Percentiles rank a stretch among this genome's conserved stretches.
phyloP scores from a whole-genome alignment of 2,797 vertebrate genomes.

The Sebastes glaucus region DNA sequence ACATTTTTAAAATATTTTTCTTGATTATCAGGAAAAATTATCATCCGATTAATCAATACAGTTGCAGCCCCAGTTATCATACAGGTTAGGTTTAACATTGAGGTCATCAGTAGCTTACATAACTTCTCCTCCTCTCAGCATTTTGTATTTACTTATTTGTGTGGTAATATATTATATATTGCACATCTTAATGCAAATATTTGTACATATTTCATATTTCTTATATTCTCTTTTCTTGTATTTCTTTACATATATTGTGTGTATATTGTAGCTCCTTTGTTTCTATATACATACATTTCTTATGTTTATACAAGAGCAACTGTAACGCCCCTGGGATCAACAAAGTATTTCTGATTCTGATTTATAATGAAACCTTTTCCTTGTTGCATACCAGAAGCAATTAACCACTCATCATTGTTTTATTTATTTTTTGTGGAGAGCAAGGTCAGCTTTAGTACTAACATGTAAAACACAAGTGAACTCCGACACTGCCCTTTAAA shows the following conservation, averaged over 20 bases:
- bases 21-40: not conserved
- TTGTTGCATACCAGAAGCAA: not conserved
- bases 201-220: no score
- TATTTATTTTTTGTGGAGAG: not conserved
- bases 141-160: no score
- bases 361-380: not conserved
- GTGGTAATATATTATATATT: no score
- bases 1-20: not conserved
- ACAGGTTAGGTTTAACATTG: not conserved
- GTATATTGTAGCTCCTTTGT: no score
- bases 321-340: no score
- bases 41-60: not conserved
- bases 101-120: not conserved
- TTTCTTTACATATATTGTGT: no score
- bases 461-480: not conserved
- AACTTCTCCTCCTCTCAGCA: no score
- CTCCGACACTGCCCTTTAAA: not conserved
- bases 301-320: no score
- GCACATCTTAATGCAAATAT: no score
- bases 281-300: no score
- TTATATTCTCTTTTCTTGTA: no score
- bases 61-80: not conserved
- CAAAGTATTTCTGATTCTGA: no score
- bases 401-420: not conserved
- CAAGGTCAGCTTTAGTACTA: not conserved